A percentile compares a stretch with the other conserved stretches of the same genome.
Conservation (phyloP, 2,888 invertebrate genomes). For the Leptinotarsa peninsularis region DNA sequence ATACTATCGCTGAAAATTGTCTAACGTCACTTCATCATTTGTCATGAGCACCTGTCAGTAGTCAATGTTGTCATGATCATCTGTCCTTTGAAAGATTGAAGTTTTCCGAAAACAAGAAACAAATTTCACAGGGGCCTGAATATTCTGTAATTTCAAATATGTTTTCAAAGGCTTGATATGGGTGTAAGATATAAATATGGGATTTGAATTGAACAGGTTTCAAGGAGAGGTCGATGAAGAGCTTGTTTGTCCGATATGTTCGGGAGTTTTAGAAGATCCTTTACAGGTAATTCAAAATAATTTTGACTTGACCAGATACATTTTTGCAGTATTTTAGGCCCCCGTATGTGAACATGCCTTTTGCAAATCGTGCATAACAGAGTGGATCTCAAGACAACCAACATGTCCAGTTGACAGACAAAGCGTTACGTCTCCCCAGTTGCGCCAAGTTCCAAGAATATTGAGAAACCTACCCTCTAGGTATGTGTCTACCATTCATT, state of each 20-base stretch:
- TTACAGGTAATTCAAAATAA: conserved; percentile 77
- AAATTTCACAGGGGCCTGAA: conserved; percentile 24
- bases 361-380: conserved; percentile 92
- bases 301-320: background rate
- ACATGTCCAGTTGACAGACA: conserved; percentile 96
- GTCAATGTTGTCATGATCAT: background rate
- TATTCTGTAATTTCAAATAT: conserved; percentile 18
- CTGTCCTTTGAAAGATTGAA: conserved; percentile 9
- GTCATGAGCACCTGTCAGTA: no score
- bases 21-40: no score
- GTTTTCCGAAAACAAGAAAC: conserved; percentile 20
- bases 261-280: conserved; percentile 94
- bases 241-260: conserved; percentile 95
- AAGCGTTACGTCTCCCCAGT: conserved; percentile 87
- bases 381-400: conserved; percentile 94
- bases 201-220: conserved; percentile 94
- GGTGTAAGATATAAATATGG: conserved; percentile 73
- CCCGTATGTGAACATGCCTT: conserved; percentile 97
- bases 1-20: no score
- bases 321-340: conserved; percentile 71
- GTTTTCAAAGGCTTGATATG: conserved; percentile 40
- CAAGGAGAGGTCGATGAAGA: conserved; percentile 97
- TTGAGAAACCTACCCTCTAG: conserved; percentile 90
- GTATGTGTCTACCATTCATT: conserved; percentile 62
- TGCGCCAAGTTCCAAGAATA: conserved; percentile 93